phyloP scores from a whole-genome alignment of 2,888 invertebrate species.

The Pelosia muscerda region DNA sequence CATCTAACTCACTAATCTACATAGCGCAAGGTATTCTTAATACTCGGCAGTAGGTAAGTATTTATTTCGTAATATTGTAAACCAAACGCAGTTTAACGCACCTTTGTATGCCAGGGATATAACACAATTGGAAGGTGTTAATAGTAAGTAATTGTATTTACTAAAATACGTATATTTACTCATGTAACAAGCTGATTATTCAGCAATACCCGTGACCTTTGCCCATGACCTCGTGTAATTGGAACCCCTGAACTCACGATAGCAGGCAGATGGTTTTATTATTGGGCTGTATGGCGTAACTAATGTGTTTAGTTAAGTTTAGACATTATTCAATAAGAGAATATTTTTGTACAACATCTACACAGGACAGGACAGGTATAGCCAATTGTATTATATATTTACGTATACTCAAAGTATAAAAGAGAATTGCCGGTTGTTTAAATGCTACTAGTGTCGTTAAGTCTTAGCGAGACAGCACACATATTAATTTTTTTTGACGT shows the following conservation, averaged over 20 bases:
- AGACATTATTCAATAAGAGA: neutral
- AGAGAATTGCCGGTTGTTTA: neutral
- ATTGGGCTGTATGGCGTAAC: constrained; percentile 12
- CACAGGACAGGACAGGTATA: too few relatives aligned
- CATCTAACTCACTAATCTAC: constrained; percentile 17
- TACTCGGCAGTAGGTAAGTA: neutral
- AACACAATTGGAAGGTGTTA: constrained; percentile 21
- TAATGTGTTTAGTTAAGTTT: constrained; percentile 6
- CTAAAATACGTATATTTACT: constrained; percentile 22
- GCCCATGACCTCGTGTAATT: constrained; percentile 31
- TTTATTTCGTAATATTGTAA: constrained; percentile 29
- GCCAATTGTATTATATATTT: neutral
- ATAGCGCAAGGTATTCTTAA: constrained; percentile 9
- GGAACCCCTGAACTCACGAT: constrained; percentile 24
- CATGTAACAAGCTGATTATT: constrained; percentile 19
- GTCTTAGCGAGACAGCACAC: too few relatives aligned
- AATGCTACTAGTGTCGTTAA: neutral
- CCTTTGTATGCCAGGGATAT: constrained; percentile 33
- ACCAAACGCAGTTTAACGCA: constrained; percentile 22
- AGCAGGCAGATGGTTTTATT: constrained; percentile 12
- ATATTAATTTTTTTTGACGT: too few relatives aligned
- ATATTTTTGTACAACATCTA: neutral
- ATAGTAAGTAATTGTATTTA: constrained; percentile 15
- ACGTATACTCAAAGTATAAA: neutral
- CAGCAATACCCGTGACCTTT: constrained; percentile 24